Conservation (phyloP, 2,113 vertebrate genomes). For the Microtus richardsoni region DNA sequence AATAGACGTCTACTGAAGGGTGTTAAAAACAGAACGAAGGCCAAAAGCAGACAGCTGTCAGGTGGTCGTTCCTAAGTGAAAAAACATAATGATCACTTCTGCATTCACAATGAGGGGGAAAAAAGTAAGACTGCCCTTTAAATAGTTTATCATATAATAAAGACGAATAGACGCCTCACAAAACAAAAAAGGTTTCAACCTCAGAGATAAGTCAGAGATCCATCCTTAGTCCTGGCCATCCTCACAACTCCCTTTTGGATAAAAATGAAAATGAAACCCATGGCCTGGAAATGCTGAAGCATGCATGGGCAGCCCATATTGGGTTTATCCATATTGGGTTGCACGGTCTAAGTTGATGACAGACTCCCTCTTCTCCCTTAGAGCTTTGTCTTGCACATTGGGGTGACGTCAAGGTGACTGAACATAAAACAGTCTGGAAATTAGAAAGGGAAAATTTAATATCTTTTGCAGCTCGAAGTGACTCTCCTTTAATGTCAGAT, state of each 20-base stretch:
- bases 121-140: slow-evolving; percentile 16
- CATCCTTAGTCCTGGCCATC: background rate
- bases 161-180: background rate
- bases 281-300: too few species aligned
- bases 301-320: too few species aligned
- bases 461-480: too few species aligned
- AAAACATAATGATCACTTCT: background rate
- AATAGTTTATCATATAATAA: background rate
- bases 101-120: background rate
- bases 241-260: background rate
- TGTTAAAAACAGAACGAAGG: background rate
- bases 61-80: background rate
- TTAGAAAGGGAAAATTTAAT: too few species aligned
- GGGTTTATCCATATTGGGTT: too few species aligned
- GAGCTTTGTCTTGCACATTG: too few species aligned
- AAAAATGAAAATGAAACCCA: too few species aligned
- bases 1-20: background rate
- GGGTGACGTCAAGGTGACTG: too few species aligned
- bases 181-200: background rate
- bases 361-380: too few species aligned
- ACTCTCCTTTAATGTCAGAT: too few species aligned
- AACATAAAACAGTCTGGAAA: too few species aligned
- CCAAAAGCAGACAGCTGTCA: slow-evolving; percentile 15
- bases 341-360: too few species aligned
- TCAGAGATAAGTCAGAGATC: background rate